Evolutionary conservation across 2,113 vertebrate species (phyloP), one percentile per base, ranked within the genome.

Genomic region (Osmerus eperlanus): DNA sequence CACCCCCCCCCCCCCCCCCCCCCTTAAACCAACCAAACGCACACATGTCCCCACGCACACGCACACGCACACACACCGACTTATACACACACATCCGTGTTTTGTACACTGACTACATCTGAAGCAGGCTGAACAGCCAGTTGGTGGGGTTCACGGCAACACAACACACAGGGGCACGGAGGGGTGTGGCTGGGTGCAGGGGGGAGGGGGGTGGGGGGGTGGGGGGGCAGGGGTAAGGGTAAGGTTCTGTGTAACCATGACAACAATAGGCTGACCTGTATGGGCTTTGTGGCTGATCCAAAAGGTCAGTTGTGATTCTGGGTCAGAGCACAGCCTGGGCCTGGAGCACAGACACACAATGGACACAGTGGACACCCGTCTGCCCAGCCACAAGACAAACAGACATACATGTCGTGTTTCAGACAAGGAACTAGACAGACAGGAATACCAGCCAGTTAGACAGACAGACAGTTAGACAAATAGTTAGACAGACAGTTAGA

Each of bases 131-230:
- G 29, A 32, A 32, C 29, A 5, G 29, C 5, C 5, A 4, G 29
- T 4, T 2, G 1, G 29, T 32, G 29, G 29, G 29, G 29, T 4
- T 32, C 29, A 1, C 5, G 2, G 29, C 29, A 5, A 32, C 29
- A 32, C 5, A 32, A 66, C 67, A 60, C 73, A 68, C 73, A 74
- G 65, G 54, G 28, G 54, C 66, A 68, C 58, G 68, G 23, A 54
- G 28, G 29, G 29, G 23, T 23, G 23, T 23, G 29, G 29, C 29
- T 3, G 29, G 29, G 29, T 4, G 29, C 3, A 32, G 5, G 29
- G 29, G 29, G 29, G 53, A 7, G 53, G 53, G 12, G n/a, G n/a
- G 1, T 2, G 2, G 52, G 15, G 15, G 7, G 8, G 15, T 53
- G 52, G 7, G 52, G 52, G 15, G 23, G 23, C 23, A 23, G 13